phyloP scores from a whole-genome alignment of 2,797 vertebrate genomes.

The Leptatherina wallacei region DNA sequence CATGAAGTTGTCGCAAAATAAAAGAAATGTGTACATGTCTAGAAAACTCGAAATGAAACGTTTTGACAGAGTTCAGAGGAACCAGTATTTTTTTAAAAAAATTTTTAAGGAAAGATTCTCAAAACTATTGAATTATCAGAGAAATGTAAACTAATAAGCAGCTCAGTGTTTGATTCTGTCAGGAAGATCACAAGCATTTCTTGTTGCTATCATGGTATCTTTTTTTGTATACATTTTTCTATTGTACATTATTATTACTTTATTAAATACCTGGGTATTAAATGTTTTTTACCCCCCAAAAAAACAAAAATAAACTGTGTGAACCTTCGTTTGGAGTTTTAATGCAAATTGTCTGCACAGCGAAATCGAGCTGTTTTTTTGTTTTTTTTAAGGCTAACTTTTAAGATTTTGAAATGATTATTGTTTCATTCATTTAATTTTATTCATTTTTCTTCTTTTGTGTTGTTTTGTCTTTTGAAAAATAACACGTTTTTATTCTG shows the following conservation, averaged over 20 bases:
- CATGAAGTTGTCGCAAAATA: not conserved
- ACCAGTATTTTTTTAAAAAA: not conserved
- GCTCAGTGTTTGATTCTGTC: not conserved
- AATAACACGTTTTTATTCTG: not conserved
- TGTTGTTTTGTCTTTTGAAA: not conserved
- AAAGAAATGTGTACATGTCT: not conserved
- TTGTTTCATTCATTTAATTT: not conserved
- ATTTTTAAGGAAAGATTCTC: not conserved
- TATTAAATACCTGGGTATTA: constrained; percentile 31
- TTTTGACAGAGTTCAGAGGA: not conserved
- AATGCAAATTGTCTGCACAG: not conserved
- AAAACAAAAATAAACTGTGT: not conserved
- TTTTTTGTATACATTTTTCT: constrained; percentile 54
- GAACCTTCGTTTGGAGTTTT: not conserved
- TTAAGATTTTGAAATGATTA: too few relatives aligned
- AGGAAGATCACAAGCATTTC: not conserved
- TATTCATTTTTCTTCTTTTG: not conserved
- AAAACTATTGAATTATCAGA: not conserved
- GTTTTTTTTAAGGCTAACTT: too few relatives aligned
- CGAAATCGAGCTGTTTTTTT: too few relatives aligned
- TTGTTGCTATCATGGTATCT: constrained; percentile 11
- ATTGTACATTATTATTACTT: constrained; percentile 46
- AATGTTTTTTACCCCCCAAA: not conserved
- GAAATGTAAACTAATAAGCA: not conserved
- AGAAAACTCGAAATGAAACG: not conserved